A percentile compares a stretch with the other conserved stretches of the same genome.
These are phyloP conservation scores for Capromys pilorides DNA, from an alignment of 2,797 vertebrate genomes.

Conservation along the genomic window DNA sequence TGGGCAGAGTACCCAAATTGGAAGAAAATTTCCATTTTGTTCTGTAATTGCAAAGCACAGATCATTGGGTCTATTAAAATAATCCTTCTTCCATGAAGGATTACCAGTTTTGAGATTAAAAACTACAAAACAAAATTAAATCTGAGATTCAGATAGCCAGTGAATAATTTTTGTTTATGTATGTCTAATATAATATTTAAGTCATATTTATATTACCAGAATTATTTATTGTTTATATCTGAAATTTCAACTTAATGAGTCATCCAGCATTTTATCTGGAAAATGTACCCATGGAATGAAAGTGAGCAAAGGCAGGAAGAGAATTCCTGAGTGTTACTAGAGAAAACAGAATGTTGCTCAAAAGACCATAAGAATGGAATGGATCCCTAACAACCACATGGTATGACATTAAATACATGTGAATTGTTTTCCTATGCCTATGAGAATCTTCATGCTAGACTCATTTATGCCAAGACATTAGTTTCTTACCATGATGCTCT, in stretches of 20 bases:
- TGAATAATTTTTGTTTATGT: background rate
- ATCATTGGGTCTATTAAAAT: background rate
- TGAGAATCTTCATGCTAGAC: constrained; percentile 43
- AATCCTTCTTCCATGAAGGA: background rate
- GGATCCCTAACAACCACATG: background rate
- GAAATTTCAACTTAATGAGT: constrained; percentile 11
- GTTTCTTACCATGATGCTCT: constrained; percentile 53
- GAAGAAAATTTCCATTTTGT: background rate
- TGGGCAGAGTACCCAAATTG: background rate
- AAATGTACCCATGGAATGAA: background rate
- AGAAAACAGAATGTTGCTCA: background rate
- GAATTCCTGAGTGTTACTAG: background rate
- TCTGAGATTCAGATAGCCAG: constrained; percentile 56
- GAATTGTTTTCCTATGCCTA: constrained; percentile 27
- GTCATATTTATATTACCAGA: background rate
- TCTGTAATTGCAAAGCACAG: constrained; percentile 45
- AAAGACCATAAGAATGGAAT: background rate
- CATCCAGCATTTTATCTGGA: constrained; percentile 32
- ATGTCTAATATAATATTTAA: background rate
- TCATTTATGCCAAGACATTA: constrained; percentile 44
- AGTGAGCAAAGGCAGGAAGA: constrained; percentile 1
- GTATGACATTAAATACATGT: background rate
- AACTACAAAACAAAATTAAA: constrained; percentile 41
- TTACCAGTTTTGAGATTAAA: constrained; percentile 12
- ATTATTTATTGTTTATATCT: background rate